A percentile compares a stretch with the other conserved stretches of the same genome.
Evolutionary conservation across 2,888 invertebrate genomes (phyloP).

Genomic region (Melieria omissa): DNA sequence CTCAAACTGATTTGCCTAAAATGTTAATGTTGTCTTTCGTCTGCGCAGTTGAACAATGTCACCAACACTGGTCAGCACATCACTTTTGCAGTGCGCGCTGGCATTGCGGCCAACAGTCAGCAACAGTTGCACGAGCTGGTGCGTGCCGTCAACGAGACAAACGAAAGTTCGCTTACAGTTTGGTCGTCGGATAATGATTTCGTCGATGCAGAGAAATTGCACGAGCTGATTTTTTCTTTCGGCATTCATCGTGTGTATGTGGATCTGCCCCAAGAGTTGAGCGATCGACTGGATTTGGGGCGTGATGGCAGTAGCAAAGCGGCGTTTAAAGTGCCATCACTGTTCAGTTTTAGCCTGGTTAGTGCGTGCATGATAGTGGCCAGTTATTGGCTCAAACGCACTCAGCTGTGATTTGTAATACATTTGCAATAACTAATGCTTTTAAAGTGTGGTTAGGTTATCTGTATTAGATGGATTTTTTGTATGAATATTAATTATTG

Average conservation of each 20-base stretch:
- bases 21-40: not conserved
- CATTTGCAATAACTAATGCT: too few species aligned
- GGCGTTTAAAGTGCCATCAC: conserved; percentile 39
- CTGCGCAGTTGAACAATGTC: conserved; percentile 51
- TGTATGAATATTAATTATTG: not conserved
- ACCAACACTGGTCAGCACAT: conserved; percentile 72
- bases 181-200: conserved; percentile 79
- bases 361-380: conserved; percentile 54
- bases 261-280: conserved; percentile 78
- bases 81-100: conserved; percentile 84
- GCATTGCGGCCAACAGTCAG: conserved; percentile 75
- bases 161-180: conserved; percentile 75
- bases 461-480: too few species aligned
- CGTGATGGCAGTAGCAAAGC: conserved; percentile 15
- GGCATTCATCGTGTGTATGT: conserved; percentile 78
- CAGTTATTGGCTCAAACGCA: conserved; percentile 49
- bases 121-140: conserved; percentile 73
- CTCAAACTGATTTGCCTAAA: not conserved
- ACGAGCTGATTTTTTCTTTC: conserved; percentile 74
- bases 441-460: too few species aligned
- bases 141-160: conserved; percentile 61
- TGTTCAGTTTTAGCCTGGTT: conserved; percentile 53
- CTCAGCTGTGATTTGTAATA: not conserved
- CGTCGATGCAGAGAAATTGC: conserved; percentile 75
- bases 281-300: conserved; percentile 66